phyloP scores from a whole-genome alignment of 35 echinoderm and acorn worm species.

The Ptychodera flava region DNA sequence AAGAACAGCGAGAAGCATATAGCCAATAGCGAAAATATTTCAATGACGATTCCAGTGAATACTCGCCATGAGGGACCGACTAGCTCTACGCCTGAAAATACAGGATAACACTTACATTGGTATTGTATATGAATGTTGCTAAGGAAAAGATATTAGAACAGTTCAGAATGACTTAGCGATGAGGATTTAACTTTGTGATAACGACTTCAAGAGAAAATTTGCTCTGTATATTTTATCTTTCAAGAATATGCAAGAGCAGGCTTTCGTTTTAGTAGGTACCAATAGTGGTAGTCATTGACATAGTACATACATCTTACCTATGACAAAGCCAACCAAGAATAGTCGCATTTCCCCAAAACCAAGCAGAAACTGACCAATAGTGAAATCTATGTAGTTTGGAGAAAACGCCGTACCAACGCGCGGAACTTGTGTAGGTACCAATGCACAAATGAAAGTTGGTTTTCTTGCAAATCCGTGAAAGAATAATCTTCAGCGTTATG shows the following conservation, averaged over 20 bases:
- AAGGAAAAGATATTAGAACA: too few relatives aligned
- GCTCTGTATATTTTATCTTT: not conserved
- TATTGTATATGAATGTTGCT: too few relatives aligned
- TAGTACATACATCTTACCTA: constrained; percentile 28
- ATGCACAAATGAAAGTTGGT: not conserved
- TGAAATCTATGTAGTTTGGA: constrained; percentile 16
- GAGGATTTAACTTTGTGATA: not conserved
- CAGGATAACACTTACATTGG: too few relatives aligned
- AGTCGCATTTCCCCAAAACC: constrained; percentile 45
- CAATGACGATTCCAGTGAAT: constrained; percentile 22
- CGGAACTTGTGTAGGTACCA: not conserved
- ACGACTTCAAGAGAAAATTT: not conserved
- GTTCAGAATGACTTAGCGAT: not conserved
- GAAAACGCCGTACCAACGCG: constrained; percentile 24
- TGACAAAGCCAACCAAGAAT: constrained; percentile 62
- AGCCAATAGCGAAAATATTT: constrained; percentile 26
- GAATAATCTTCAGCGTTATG: too few relatives aligned
- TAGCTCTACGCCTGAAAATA: constrained; percentile 38
- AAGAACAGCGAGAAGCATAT: constrained; percentile 42
- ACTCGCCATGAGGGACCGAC: constrained; percentile 41
- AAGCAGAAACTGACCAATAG: constrained; percentile 19
- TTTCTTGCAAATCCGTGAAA: not conserved
- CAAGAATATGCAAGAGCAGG: not conserved
- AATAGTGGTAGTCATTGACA: not conserved
- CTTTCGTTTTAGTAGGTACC: not conserved